Conservation (phyloP, 2,888 invertebrate species). For the Tinea trinotella region DNA sequence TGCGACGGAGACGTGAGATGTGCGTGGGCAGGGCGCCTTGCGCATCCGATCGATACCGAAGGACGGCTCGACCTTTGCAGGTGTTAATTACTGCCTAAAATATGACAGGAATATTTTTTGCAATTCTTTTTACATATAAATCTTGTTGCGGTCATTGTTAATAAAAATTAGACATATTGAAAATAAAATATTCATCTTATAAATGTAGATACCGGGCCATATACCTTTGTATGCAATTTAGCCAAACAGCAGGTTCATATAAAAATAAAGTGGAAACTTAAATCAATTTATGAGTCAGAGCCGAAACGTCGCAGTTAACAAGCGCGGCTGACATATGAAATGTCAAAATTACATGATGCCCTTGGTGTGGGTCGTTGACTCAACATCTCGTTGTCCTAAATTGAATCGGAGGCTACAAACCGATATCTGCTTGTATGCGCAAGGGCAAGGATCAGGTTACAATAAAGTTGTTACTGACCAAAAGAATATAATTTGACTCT, state of each 20-base stretch:
- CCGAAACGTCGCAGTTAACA: slow-evolving; percentile 43
- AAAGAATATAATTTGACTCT: not conserved
- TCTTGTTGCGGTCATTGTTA: not conserved
- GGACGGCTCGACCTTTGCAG: slow-evolving; percentile 35
- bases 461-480: slow-evolving; percentile 13
- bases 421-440: slow-evolving; percentile 16
- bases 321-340: slow-evolving; percentile 33
- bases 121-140: too few species aligned
- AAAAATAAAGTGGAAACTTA: not conserved
- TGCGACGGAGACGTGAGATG: not conserved
- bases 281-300: slow-evolving; percentile 34
- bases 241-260: not conserved
- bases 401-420: slow-evolving; percentile 20
- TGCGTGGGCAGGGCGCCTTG: slow-evolving; percentile 23
- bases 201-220: too few species aligned
- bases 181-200: too few species aligned
- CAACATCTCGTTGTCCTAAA: slow-evolving; percentile 36
- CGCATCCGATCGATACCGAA: slow-evolving; percentile 21
- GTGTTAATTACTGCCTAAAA: slow-evolving; percentile 38
- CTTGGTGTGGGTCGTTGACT: slow-evolving; percentile 39
- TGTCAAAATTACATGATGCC: slow-evolving; percentile 42
- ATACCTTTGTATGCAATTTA: too few species aligned
- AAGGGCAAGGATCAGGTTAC: slow-evolving; percentile 16
- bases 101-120: not conserved
- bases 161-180: too few species aligned